Evolutionary conservation across 2,113 vertebrate species (phyloP), one percentile per base, ranked within the genome.

Genomic region (Microtus montanus): DNA sequence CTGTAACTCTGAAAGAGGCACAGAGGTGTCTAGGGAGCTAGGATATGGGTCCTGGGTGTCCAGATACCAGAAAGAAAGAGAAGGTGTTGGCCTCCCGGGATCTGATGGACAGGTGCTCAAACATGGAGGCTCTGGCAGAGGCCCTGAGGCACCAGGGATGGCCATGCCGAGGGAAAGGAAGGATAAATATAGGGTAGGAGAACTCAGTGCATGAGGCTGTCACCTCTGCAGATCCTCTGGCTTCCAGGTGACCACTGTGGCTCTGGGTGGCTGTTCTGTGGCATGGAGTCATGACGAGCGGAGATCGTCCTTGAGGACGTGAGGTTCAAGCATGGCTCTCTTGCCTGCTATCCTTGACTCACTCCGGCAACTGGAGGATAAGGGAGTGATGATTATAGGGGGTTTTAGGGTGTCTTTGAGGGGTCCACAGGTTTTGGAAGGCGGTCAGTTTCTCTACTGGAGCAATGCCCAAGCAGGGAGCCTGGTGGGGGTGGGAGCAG

Each of bases 241-340:
- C 83, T 13, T 35, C 58, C 26, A 61, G 52, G 41, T 38, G 61
- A 8, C n/a, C 5, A n/a, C 41, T 12, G 0, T 19, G 20, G 68
- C 68, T 28, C 54, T 41, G 35, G 63, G 47, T 35, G 28, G 0
- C 61, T 13, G 2, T 7, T 30, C 22, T 10, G 30, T 26, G 33
- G 35, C 15, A 24, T 6, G 1, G 35, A 17, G 52, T 44, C 54
- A 63, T 9, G 13, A 22, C 0, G 5, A 20, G 1, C 4, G 10
- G 35, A 64, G 33, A 44, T 12, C 0, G 5, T 13, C 35, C 33
- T 0, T 3, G 0, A 52, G n/a, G 54, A 70, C 33, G 0, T 35
- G 70, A 66, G 24, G 33, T 12, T 10, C 74, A 11, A 4, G 5
- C 1, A 58, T 17, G 70, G 4, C 41, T 41, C 4, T 49, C 54